Evolutionary conservation across 2,888 invertebrate genomes (phyloP).

Genomic region (Mesorhabditis belari): DNA sequence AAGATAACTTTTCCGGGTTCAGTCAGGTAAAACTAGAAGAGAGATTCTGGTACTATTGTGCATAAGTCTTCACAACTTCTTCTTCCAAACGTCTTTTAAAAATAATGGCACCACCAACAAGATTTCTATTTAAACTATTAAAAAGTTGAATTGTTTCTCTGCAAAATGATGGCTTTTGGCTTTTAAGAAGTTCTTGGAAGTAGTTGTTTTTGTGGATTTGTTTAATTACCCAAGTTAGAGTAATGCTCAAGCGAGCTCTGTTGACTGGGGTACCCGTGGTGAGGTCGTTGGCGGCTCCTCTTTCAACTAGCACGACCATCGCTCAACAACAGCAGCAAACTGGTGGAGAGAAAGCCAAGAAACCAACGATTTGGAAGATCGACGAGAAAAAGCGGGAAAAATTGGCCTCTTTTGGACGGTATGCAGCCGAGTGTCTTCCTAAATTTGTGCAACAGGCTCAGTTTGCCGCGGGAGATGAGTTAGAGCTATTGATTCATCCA

Average conservation of each 20-base stretch:
- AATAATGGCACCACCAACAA: too few relatives aligned
- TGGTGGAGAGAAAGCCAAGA: constrained; percentile 6
- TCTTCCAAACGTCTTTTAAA: too few relatives aligned
- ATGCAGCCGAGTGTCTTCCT: constrained; percentile 86
- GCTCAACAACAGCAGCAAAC: not conserved
- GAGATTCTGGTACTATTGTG: too few relatives aligned
- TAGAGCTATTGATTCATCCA: constrained; percentile 69
- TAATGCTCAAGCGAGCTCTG: not conserved
- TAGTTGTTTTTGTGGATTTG: too few relatives aligned
- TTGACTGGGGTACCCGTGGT: not conserved
- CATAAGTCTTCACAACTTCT: too few relatives aligned
- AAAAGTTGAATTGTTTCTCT: too few relatives aligned
- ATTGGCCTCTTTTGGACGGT: constrained; percentile 68
- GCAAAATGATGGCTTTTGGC: too few relatives aligned
- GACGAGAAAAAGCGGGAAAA: constrained; percentile 43
- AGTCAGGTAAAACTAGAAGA: too few relatives aligned
- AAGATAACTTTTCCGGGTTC: too few relatives aligned
- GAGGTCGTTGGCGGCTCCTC: not conserved
- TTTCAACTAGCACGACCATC: not conserved
- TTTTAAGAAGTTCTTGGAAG: too few relatives aligned
- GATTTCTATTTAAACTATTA: too few relatives aligned
- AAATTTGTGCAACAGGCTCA: constrained; percentile 86
- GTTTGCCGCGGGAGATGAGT: constrained; percentile 53
- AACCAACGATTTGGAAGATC: constrained; percentile 44
- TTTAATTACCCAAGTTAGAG: too few relatives aligned